Evolutionary conservation across 1,140 invertebrate species (phyloP).

Genomic region (Panagrolaimus sp.): DNA sequence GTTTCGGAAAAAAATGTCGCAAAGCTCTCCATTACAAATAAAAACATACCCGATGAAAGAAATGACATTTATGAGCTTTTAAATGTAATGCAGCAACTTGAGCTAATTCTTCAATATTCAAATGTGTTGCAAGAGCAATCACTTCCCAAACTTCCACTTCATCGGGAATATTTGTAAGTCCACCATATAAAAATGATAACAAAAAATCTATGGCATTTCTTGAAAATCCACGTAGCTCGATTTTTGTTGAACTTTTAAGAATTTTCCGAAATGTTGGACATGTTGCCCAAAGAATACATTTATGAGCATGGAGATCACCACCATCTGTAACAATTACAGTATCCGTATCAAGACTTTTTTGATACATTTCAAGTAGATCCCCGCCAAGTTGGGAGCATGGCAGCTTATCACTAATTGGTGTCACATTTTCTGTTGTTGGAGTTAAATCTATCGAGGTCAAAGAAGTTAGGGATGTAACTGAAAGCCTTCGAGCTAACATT

Average conservation of each 20-base stretch:
- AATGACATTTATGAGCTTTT: slow-evolving; percentile 45
- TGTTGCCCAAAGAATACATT: slow-evolving; percentile 49
- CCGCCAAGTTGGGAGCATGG: slow-evolving; percentile 41
- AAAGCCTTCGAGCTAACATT: slow-evolving; percentile 41
- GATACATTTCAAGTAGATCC: slow-evolving; percentile 52
- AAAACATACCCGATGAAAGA: slow-evolving; percentile 47
- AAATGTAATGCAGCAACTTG: slow-evolving; percentile 46
- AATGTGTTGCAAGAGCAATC: slow-evolving; percentile 37
- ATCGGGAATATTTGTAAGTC: slow-evolving; percentile 35
- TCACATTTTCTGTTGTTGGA: slow-evolving; percentile 40
- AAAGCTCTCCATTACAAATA: neutral
- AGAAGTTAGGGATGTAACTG: slow-evolving; percentile 49
- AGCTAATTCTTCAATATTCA: slow-evolving; percentile 40
- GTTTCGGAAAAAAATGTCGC: too few relatives aligned
- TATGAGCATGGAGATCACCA: slow-evolving; percentile 42
- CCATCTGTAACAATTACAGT: slow-evolving; percentile 37
- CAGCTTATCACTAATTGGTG: slow-evolving; percentile 21
- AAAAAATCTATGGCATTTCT: slow-evolving; percentile 43
- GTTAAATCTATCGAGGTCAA: slow-evolving; percentile 55
- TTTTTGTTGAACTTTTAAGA: slow-evolving; percentile 23
- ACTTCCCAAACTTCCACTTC: slow-evolving; percentile 54
- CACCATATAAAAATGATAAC: slow-evolving; percentile 50
- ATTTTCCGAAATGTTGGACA: slow-evolving; percentile 41
- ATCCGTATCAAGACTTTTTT: slow-evolving; percentile 45
- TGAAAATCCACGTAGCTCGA: slow-evolving; percentile 18